Conservation (phyloP, 2,797 vertebrate species). For the Takifugu ocellatus region DNA sequence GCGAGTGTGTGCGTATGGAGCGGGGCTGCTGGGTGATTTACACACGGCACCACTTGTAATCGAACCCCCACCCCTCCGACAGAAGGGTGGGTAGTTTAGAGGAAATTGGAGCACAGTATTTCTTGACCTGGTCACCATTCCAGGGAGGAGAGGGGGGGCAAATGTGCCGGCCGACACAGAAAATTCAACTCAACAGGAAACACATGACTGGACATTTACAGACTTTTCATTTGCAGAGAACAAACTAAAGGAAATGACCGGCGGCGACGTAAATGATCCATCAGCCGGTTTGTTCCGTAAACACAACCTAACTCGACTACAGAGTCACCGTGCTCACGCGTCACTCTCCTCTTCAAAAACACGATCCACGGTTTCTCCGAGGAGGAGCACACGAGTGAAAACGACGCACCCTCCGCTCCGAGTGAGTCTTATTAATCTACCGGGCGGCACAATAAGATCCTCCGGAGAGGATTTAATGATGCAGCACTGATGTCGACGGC, state of each 20-base stretch:
- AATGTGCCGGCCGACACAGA: conserved; percentile 23
- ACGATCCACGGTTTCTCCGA: conserved; percentile 1
- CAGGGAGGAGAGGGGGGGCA: conserved; percentile 16
- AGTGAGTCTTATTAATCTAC: conserved; percentile 48
- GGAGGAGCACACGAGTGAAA: conserved; percentile 22
- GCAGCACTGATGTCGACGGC: conserved; percentile 42
- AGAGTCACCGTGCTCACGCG: not conserved
- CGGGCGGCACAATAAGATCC: conserved; percentile 32
- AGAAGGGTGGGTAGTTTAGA: conserved; percentile 36
- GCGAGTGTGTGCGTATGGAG: conserved; percentile 51
- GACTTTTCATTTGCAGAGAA: conserved; percentile 27
- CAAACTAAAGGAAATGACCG: not conserved
- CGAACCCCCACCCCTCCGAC: conserved; percentile 31
- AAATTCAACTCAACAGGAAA: conserved; percentile 45
- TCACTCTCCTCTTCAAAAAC: conserved; percentile 12
- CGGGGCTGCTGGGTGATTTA: conserved; percentile 48
- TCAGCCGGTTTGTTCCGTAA: too few relatives aligned
- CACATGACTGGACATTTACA: conserved; percentile 8
- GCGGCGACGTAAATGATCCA: not conserved
- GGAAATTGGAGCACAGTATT: conserved; percentile 56
- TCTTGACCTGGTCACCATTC: conserved; percentile 20
- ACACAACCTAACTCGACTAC: too few relatives aligned
- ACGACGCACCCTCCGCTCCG: conserved; percentile 43
- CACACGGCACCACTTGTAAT: conserved; percentile 46
- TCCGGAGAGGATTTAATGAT: conserved; percentile 54